Conservation (phyloP, 2,797 vertebrate species). For the Enteromius viviparus region DNA sequence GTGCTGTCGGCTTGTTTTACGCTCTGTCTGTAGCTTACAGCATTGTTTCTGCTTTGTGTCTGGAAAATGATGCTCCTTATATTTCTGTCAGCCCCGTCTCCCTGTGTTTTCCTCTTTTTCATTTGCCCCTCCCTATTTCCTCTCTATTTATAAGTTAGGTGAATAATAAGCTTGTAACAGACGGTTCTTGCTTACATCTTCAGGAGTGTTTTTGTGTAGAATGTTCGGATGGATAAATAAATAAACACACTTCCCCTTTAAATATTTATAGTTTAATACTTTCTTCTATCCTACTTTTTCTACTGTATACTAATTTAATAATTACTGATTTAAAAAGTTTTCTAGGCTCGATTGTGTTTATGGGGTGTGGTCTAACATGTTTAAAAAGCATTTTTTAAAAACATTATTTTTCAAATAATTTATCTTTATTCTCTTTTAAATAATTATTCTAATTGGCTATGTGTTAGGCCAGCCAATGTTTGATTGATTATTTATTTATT, state of each 20-base stretch:
- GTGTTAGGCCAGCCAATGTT: background rate
- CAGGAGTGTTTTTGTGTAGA: background rate
- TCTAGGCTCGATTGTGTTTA: too few species aligned
- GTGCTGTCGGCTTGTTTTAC: slow-evolving; percentile 10
- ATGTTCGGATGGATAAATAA: background rate
- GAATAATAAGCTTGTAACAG: slow-evolving; percentile 5
- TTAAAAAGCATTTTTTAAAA: too few species aligned
- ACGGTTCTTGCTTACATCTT: background rate
- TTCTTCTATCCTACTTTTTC: background rate
- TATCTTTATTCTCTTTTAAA: too few species aligned
- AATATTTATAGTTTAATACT: background rate
- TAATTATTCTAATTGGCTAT: background rate
- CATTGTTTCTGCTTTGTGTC: slow-evolving; percentile 13
- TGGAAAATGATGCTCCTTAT: slow-evolving; percentile 20
- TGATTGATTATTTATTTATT: background rate
- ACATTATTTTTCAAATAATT: too few species aligned
- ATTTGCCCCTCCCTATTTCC: background rate
- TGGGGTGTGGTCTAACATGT: too few species aligned
- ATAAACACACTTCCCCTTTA: background rate
- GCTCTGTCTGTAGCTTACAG: slow-evolving; percentile 26
- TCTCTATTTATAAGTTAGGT: background rate
- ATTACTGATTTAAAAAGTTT: background rate
- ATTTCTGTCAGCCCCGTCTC: slow-evolving; percentile 5
- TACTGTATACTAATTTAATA: background rate
- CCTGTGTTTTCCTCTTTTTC: background rate